Evolutionary conservation across 1,140 invertebrate genomes (phyloP).

Genomic region (Drosophila lacertosa): DNA sequence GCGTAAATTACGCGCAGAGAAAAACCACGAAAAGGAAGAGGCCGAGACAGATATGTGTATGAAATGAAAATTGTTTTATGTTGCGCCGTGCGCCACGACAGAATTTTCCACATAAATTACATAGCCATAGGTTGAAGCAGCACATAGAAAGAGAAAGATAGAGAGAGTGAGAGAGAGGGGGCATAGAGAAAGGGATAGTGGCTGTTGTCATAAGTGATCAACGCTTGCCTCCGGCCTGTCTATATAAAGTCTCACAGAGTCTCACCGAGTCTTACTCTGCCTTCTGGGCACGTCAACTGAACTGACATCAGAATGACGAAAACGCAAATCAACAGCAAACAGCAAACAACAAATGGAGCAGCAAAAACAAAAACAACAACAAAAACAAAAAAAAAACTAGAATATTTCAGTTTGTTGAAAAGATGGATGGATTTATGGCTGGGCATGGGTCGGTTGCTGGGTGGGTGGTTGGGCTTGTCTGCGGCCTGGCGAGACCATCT

Average conservation of each 20-base stretch:
- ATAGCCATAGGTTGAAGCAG: slow-evolving; percentile 6
- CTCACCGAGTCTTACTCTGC: slow-evolving; percentile 46
- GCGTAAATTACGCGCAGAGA: slow-evolving; percentile 72
- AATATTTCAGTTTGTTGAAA: slow-evolving; percentile 74
- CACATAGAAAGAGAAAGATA: background rate
- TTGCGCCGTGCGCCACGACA: slow-evolving; percentile 48
- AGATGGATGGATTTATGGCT: slow-evolving; percentile 79
- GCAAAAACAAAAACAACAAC: slow-evolving; percentile 10
- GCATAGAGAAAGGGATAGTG: slow-evolving; percentile 1
- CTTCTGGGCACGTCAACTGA: slow-evolving; percentile 69
- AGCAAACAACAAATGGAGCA: slow-evolving; percentile 44
- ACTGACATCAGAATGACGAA: slow-evolving; percentile 82
- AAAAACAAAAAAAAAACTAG: slow-evolving; percentile 10
- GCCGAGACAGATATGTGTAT: background rate
- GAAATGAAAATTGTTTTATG: slow-evolving; percentile 78
- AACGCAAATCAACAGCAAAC: slow-evolving; percentile 82
- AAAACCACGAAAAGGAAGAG: slow-evolving; percentile 18
- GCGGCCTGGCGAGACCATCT: slow-evolving; percentile 41
- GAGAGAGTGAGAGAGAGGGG: background rate
- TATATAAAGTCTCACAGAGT: slow-evolving; percentile 20
- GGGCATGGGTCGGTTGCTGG: slow-evolving; percentile 32
- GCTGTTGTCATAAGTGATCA: slow-evolving; percentile 81
- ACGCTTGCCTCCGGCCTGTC: slow-evolving; percentile 60
- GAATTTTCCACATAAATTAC: slow-evolving; percentile 81
- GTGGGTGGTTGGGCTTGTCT: slow-evolving; percentile 54